phyloP scores from a whole-genome alignment of 2,113 vertebrate genomes.

The Haemorhous mexicanus region DNA sequence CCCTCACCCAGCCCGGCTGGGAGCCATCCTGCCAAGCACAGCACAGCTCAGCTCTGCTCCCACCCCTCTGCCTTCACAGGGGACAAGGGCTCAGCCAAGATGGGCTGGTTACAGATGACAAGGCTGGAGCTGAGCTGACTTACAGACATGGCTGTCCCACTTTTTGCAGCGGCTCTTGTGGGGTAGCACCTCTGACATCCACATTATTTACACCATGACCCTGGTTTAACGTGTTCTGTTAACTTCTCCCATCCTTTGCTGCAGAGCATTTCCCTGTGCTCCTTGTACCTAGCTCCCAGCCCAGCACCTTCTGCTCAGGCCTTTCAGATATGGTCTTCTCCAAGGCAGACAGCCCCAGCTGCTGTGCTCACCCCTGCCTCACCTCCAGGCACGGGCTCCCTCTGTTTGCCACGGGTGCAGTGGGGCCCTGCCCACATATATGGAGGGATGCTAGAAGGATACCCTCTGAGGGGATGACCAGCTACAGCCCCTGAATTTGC shows the following conservation, averaged over 20 bases:
- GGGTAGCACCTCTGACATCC: not conserved
- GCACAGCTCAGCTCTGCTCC: not conserved
- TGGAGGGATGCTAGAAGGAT: not conserved
- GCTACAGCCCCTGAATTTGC: not conserved
- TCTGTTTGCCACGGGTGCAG: not conserved
- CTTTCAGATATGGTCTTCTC: fast-evolving
- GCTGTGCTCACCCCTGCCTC: not conserved
- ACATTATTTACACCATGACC: not conserved
- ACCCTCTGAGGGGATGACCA: not conserved
- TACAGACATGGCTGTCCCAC: not conserved
- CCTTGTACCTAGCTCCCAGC: not conserved
- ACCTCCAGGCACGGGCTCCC: fast-evolving
- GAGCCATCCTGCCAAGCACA: not conserved
- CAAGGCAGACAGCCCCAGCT: not conserved
- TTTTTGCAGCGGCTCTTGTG: not conserved
- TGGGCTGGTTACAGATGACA: not conserved
- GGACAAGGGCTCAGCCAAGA: not conserved
- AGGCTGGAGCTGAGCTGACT: not conserved
- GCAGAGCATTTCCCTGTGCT: not conserved
- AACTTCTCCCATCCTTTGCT: not conserved
- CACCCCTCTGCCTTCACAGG: not conserved
- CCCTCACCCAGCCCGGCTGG: not conserved
- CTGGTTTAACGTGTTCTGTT: not conserved
- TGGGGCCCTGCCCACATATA: not conserved
- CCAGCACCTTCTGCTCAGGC: not conserved